Conservation (phyloP, 2,113 vertebrate species). For the Gambusia affinis region DNA sequence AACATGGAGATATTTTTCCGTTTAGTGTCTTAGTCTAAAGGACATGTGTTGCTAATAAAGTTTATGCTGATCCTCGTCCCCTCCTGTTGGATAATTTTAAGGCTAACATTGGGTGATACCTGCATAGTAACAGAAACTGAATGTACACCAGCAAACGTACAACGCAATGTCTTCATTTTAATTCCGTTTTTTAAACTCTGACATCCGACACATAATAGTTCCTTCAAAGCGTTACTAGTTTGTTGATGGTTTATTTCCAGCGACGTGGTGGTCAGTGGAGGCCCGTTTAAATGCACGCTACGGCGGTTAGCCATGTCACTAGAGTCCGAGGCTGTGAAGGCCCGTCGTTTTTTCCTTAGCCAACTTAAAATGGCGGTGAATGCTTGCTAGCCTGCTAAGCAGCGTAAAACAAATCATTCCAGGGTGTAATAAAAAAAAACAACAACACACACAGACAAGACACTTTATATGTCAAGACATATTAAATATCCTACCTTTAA, state of each 20-base stretch:
- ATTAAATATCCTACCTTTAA: conserved; percentile 85
- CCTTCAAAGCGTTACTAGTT: neutral
- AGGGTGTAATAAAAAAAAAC: neutral
- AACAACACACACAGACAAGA: neutral
- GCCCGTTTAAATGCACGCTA: conserved; percentile 9
- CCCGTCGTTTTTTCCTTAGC: conserved; percentile 52
- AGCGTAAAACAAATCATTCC: conserved; percentile 45
- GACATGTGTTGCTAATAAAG: neutral
- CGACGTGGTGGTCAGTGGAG: neutral
- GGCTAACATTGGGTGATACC: conserved; percentile 23
- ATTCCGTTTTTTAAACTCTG: neutral
- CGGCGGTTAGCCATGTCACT: conserved; percentile 61
- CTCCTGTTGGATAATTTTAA: conserved; percentile 14
- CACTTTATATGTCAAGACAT: neutral
- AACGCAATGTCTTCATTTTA: neutral
- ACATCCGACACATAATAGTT: neutral
- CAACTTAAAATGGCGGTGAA: conserved; percentile 80
- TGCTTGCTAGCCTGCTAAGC: conserved; percentile 58
- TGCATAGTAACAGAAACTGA: conserved; percentile 17
- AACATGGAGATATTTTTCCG: neutral
- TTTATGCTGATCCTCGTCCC: conserved; percentile 10
- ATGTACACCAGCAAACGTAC: neutral
- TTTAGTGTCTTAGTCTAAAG: neutral
- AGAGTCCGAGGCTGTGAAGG: conserved; percentile 63
- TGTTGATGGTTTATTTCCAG: neutral